Percentiles rank a stretch among this genome's conserved stretches.
Conservation (phyloP, 2,797 vertebrate species). For the Coregonus sp. region DNA sequence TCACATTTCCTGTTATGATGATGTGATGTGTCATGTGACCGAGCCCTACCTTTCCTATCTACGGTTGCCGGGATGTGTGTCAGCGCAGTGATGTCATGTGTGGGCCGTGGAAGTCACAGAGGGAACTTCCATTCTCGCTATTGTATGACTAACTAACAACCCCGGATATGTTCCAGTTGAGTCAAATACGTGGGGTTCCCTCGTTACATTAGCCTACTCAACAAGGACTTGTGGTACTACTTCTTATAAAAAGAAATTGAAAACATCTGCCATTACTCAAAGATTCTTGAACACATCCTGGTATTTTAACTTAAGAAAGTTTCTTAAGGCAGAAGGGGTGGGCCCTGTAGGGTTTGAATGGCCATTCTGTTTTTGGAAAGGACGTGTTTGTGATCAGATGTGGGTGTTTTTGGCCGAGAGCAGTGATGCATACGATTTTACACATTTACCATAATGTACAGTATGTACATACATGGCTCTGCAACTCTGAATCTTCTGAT, state of each 20-base stretch:
- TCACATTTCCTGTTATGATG: neutral
- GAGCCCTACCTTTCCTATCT: neutral
- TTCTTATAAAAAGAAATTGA: neutral
- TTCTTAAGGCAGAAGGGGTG: neutral
- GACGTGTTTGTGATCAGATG: neutral
- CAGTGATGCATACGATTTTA: neutral
- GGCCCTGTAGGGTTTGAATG: neutral
- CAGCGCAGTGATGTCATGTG: slow-evolving; percentile 3
- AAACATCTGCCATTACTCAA: slow-evolving; percentile 27
- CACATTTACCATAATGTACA: neutral
- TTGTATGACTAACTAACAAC: slow-evolving; percentile 35
- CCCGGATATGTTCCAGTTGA: slow-evolving; percentile 25
- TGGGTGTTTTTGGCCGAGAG: neutral
- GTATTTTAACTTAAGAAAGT: slow-evolving; percentile 24
- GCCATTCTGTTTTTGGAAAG: too few species aligned
- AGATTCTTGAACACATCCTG: slow-evolving; percentile 43
- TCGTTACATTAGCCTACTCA: slow-evolving; percentile 45
- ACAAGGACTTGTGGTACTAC: slow-evolving; percentile 12
- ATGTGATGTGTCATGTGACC: neutral
- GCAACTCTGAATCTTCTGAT: neutral
- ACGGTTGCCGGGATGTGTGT: slow-evolving; percentile 1
- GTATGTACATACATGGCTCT: neutral
- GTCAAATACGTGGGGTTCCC: slow-evolving; percentile 37
- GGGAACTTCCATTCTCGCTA: neutral
- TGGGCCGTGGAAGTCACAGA: neutral